Conservation (phyloP, 2,888 invertebrate genomes). For the Pseudococcus viburni region DNA sequence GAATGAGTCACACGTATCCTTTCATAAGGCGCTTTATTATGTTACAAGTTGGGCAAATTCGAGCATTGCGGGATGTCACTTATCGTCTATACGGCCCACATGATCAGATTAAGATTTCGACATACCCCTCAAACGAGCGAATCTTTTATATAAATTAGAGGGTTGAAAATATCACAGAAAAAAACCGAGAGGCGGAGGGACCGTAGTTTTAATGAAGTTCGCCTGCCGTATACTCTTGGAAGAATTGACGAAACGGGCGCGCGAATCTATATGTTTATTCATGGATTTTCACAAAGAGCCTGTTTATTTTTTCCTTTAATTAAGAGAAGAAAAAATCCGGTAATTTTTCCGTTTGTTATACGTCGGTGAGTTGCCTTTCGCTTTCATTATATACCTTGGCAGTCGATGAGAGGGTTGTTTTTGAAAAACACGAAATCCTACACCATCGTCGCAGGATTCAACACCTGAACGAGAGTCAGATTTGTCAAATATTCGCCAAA, state of each 20-base stretch:
- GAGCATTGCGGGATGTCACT: conserved; percentile 46
- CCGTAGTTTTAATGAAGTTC: conserved; percentile 33
- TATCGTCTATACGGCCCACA: conserved; percentile 46
- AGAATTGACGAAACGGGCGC: conserved; percentile 30
- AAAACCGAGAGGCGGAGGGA: background rate
- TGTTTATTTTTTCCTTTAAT: conserved; percentile 57
- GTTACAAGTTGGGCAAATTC: conserved; percentile 46
- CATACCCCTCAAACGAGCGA: conserved; percentile 49
- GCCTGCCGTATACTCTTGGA: background rate
- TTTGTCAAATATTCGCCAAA: background rate
- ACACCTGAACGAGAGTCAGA: conserved; percentile 19
- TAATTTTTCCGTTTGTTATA: conserved; percentile 42
- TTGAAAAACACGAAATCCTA: background rate
- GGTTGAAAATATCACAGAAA: conserved; percentile 5
- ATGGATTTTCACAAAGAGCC: conserved; percentile 40
- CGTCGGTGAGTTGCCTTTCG: background rate
- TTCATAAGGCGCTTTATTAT: conserved; percentile 39
- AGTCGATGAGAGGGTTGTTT: background rate
- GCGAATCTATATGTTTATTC: conserved; percentile 51
- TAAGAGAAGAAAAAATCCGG: conserved; percentile 42
- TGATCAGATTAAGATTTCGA: conserved; percentile 55
- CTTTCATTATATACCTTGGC: background rate
- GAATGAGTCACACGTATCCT: conserved; percentile 33
- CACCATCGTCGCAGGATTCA: background rate
- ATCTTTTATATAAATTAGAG: conserved; percentile 37